phyloP scores from a whole-genome alignment of 2,797 vertebrate species.

The Cossypha caffra region DNA sequence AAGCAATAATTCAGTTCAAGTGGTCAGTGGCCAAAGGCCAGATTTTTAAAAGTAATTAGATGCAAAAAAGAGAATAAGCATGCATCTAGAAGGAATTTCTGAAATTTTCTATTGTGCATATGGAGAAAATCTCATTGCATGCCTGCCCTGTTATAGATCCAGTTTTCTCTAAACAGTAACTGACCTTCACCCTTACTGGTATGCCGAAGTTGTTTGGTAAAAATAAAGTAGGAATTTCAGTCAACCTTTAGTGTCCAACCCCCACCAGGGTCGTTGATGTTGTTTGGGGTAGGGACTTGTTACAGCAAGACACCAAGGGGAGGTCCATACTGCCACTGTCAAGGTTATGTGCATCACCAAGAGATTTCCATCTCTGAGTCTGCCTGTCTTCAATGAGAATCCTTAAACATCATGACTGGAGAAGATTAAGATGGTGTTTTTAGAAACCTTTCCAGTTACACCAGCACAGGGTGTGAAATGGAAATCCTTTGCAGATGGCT shows the following conservation, averaged over 20 bases:
- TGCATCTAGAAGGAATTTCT: background rate
- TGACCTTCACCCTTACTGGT: background rate
- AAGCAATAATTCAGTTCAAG: background rate
- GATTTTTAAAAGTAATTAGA: background rate
- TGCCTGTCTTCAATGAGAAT: background rate
- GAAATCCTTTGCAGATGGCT: background rate
- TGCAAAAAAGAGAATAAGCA: background rate
- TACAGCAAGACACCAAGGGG: background rate
- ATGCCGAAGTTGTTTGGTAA: background rate
- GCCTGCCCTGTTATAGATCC: background rate
- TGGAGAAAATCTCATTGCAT: background rate
- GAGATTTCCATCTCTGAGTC: background rate
- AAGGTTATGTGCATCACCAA: background rate
- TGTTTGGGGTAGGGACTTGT: background rate
- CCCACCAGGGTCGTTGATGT: background rate
- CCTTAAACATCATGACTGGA: background rate
- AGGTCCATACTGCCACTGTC: background rate
- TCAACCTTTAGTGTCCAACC: background rate
- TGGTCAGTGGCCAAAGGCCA: background rate
- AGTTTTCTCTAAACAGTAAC: background rate
- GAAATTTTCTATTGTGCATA: background rate
- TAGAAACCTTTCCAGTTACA: background rate
- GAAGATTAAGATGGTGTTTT: background rate
- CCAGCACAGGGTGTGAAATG: background rate
- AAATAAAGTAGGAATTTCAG: background rate